Evolutionary conservation across 2,888 invertebrate genomes (phyloP).

Genomic region (Euzophera pinguis): DNA sequence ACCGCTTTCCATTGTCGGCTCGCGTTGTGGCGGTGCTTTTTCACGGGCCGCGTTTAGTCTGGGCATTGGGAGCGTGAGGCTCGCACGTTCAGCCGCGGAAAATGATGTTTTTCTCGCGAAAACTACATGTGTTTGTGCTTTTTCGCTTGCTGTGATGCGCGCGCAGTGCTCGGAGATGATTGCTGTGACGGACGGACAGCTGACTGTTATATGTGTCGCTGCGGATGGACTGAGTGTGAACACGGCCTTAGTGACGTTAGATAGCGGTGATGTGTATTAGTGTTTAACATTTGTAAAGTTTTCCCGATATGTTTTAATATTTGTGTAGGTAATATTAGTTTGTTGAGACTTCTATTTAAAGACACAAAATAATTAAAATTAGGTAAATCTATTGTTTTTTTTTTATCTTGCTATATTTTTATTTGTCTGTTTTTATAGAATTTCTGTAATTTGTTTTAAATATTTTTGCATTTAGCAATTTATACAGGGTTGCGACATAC

Average conservation of each 20-base stretch:
- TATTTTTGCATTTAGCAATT: too few relatives aligned
- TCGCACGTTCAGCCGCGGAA: slow-evolving; percentile 77
- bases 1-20: slow-evolving; percentile 80
- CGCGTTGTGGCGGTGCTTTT: slow-evolving; percentile 79
- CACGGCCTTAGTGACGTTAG: slow-evolving; percentile 29
- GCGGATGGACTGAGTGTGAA: slow-evolving; percentile 23
- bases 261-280: slow-evolving; percentile 21
- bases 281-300: too few relatives aligned
- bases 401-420: too few relatives aligned
- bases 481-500: too few relatives aligned
- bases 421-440: too few relatives aligned
- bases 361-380: too few relatives aligned
- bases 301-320: not conserved
- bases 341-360: not conserved
- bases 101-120: slow-evolving; percentile 71
- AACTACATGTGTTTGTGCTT: slow-evolving; percentile 56
- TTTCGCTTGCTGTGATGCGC: slow-evolving; percentile 54
- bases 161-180: slow-evolving; percentile 41
- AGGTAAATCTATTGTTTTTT: too few relatives aligned
- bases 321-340: not conserved
- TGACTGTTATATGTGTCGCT: slow-evolving; percentile 32
- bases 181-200: slow-evolving; percentile 26
- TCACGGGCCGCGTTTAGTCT: slow-evolving; percentile 79
- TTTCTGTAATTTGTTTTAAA: too few relatives aligned
- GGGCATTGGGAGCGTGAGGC: slow-evolving; percentile 77